These are phyloP conservation scores for Neuroterus valhalla DNA, from an alignment of 1,140 invertebrate genomes.

Conservation along the genomic window DNA sequence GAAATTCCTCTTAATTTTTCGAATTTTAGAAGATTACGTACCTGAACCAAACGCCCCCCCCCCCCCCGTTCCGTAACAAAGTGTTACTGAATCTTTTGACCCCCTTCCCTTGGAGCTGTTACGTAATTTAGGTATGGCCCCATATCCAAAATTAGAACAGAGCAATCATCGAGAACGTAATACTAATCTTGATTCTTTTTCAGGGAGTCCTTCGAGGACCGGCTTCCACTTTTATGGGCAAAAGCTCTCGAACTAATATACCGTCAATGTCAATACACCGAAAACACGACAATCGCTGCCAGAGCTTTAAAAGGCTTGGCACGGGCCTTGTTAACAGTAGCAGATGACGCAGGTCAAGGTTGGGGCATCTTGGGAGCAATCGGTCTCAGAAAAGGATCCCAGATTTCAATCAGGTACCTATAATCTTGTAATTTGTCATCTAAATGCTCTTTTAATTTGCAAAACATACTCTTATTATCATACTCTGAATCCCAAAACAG, in stretches of 20 bases:
- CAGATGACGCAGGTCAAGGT: constrained; percentile 77
- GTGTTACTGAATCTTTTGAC: too few relatives aligned
- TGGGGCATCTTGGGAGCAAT: constrained; percentile 80
- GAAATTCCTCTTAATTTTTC: too few relatives aligned
- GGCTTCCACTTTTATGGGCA: constrained; percentile 78
- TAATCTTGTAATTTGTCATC: too few relatives aligned
- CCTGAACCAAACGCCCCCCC: too few relatives aligned
- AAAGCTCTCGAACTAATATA: constrained; percentile 76
- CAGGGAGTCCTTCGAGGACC: constrained; percentile 78
- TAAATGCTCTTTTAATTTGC: too few relatives aligned
- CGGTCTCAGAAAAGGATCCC: constrained; percentile 78
- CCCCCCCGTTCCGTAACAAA: too few relatives aligned
- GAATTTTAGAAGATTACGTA: too few relatives aligned
- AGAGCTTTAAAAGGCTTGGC: constrained; percentile 75
- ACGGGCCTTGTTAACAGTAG: constrained; percentile 72
- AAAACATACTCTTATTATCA: too few relatives aligned
- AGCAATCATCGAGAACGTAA: too few relatives aligned
- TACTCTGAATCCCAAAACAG: constrained; percentile 48
- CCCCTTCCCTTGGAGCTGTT: too few relatives aligned
- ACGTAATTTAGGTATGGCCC: too few relatives aligned
- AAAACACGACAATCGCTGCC: constrained; percentile 70
- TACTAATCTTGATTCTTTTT: constrained; percentile 51
- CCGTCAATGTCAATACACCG: constrained; percentile 73
- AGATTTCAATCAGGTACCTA: constrained; percentile 75
- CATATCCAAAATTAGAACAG: too few relatives aligned